These are phyloP conservation scores for Rhyacophila brunnea DNA, from an alignment of 1,140 invertebrate genomes.

Conservation along the genomic window DNA sequence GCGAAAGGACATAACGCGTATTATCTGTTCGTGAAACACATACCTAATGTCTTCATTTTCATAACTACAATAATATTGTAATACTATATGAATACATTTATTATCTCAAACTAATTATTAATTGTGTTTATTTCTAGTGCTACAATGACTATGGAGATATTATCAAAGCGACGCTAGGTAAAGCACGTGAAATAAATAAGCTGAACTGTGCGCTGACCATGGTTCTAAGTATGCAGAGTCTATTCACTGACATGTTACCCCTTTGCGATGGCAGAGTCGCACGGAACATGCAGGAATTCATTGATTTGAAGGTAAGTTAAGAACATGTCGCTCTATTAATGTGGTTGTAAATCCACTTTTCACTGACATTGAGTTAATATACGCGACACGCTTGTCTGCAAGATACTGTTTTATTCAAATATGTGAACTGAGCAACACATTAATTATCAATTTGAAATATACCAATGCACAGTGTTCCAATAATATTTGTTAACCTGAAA, in stretches of 20 bases:
- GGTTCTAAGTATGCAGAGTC: conserved; percentile 83
- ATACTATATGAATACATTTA: conserved; percentile 3
- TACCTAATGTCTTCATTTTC: no score
- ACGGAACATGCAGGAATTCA: conserved; percentile 67
- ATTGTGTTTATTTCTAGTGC: conserved; percentile 65
- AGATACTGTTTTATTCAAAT: conserved; percentile 16
- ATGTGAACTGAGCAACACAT: no score
- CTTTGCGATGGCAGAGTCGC: conserved; percentile 41
- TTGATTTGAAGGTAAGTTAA: conserved; percentile 72
- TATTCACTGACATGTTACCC: conserved; percentile 71
- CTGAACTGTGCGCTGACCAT: conserved; percentile 94
- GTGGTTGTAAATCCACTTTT: no score
- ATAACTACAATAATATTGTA: not conserved
- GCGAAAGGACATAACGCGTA: no score
- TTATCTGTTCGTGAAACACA: no score
- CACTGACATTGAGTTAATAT: no score
- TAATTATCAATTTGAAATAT: no score
- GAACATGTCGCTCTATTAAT: conserved; percentile 10
- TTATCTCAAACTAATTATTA: not conserved
- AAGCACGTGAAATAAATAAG: conserved; percentile 97
- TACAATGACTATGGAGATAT: conserved; percentile 99
- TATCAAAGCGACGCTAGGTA: conserved; percentile 94
- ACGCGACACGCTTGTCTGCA: no score
- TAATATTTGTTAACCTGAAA: no score
- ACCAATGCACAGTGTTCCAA: no score